These are phyloP conservation scores for Amia ocellicauda DNA, from an alignment of 2,113 vertebrate species.

Conservation along the genomic window DNA sequence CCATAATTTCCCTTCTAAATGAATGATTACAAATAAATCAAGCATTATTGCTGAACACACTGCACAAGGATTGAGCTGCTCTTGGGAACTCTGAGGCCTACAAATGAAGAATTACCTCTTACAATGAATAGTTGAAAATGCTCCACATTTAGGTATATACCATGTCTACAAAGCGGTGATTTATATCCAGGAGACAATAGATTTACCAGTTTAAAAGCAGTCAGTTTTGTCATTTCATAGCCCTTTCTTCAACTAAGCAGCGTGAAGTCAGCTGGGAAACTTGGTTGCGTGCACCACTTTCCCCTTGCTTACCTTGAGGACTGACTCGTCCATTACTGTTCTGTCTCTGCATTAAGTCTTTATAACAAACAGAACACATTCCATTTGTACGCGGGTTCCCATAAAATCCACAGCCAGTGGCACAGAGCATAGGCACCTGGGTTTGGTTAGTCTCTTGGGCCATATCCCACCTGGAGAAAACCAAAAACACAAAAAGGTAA, in stretches of 20 bases:
- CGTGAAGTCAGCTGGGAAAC: no score
- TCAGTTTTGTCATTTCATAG: no score
- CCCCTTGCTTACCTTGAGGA: slow-evolving; percentile 71
- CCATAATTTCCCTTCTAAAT: neutral
- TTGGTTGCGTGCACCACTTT: no score
- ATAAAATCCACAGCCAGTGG: slow-evolving; percentile 85
- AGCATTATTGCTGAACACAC: neutral
- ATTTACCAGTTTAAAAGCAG: no score
- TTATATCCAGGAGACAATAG: no score
- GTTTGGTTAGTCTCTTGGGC: slow-evolving; percentile 88
- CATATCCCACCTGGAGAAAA: slow-evolving; percentile 63
- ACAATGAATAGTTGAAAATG: no score
- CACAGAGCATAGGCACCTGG: slow-evolving; percentile 82
- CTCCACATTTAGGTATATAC: no score
- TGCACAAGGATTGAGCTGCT: neutral
- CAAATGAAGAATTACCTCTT: no score
- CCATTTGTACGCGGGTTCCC: slow-evolving; percentile 82
- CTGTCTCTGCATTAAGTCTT: slow-evolving; percentile 82
- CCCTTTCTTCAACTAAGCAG: no score
- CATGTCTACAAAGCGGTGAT: no score
- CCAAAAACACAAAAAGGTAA: neutral
- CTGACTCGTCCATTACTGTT: slow-evolving; percentile 78
- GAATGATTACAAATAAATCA: neutral
- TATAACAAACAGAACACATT: slow-evolving; percentile 88
- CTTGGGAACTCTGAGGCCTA: no score